A percentile compares a stretch with the other conserved stretches of the same genome.
Evolutionary conservation across 1,140 invertebrate genomes (phyloP).

Genomic region (Rhagoletis zephyria): DNA sequence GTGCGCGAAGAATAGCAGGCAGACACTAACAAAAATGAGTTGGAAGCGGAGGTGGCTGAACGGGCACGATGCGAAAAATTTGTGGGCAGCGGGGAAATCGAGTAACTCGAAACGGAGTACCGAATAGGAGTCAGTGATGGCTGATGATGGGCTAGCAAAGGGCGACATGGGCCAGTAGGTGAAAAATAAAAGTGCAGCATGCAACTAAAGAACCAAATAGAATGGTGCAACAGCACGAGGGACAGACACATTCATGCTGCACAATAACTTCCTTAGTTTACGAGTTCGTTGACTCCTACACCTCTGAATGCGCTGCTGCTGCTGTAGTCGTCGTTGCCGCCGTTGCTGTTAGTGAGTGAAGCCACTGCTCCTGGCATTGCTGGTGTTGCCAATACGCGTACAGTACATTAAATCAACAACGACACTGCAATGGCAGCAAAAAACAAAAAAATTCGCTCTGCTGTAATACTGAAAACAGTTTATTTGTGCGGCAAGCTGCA

Average conservation of each 20-base stretch:
- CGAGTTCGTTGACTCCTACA: slow-evolving; percentile 50
- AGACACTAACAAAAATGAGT: not conserved
- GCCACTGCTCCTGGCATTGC: not conserved
- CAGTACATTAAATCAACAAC: slow-evolving; percentile 48
- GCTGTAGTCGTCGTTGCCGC: not conserved
- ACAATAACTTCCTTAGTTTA: slow-evolving; percentile 44
- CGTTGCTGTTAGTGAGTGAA: not conserved
- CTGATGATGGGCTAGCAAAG: slow-evolving; percentile 13
- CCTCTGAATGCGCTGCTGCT: not conserved
- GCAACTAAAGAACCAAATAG: slow-evolving; percentile 7
- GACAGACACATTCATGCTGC: slow-evolving; percentile 9
- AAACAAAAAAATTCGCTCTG: slow-evolving; percentile 8
- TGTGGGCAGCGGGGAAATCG: no score
- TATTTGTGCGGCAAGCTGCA: slow-evolving; percentile 35
- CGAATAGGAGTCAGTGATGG: not conserved
- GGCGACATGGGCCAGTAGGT: not conserved
- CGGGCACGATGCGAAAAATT: no score
- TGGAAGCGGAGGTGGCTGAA: not conserved
- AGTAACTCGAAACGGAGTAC: not conserved
- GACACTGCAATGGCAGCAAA: not conserved
- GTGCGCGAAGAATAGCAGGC: slow-evolving; percentile 21
- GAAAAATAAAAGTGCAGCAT: slow-evolving; percentile 37
- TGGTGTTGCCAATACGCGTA: slow-evolving; percentile 27
- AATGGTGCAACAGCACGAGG: not conserved
- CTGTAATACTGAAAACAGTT: slow-evolving; percentile 5